Conservation (phyloP, 2,113 vertebrate species). For the Hiodon tergisus region DNA sequence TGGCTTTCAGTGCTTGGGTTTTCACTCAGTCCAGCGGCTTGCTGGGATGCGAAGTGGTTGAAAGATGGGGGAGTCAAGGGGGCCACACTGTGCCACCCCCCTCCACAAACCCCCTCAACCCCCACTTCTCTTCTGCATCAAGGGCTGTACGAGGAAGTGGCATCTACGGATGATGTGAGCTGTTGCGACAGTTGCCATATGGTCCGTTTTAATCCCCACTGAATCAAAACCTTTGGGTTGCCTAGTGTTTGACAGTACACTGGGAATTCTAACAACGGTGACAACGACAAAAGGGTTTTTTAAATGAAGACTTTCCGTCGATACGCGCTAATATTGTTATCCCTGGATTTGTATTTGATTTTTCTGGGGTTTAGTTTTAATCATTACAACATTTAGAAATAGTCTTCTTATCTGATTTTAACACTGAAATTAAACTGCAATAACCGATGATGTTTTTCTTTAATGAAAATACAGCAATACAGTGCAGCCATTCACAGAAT, state of each 20-base stretch:
- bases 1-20: constrained; percentile 30
- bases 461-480: neutral
- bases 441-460: no score
- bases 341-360: no score
- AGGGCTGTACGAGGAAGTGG: constrained; percentile 44
- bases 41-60: constrained; percentile 44
- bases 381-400: neutral
- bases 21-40: constrained; percentile 33
- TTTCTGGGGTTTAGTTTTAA: neutral
- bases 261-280: constrained; percentile 55
- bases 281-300: constrained; percentile 14
- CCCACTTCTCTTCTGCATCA: constrained; percentile 20
- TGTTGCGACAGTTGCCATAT: constrained; percentile 61
- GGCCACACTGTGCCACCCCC: constrained; percentile 41
- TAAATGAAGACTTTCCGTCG: no score
- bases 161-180: constrained; percentile 48
- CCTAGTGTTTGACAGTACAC: constrained; percentile 60
- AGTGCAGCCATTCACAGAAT: neutral
- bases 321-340: no score
- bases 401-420: no score
- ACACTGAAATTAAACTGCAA: no score
- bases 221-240: constrained; percentile 49
- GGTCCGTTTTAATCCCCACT: constrained; percentile 48
- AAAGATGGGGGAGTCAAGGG: constrained; percentile 34
- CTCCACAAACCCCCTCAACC: constrained; percentile 39